Base-by-base conservation (phyloP, 2,888 invertebrate species). In the Tuberolachnus salignus region DNA sequence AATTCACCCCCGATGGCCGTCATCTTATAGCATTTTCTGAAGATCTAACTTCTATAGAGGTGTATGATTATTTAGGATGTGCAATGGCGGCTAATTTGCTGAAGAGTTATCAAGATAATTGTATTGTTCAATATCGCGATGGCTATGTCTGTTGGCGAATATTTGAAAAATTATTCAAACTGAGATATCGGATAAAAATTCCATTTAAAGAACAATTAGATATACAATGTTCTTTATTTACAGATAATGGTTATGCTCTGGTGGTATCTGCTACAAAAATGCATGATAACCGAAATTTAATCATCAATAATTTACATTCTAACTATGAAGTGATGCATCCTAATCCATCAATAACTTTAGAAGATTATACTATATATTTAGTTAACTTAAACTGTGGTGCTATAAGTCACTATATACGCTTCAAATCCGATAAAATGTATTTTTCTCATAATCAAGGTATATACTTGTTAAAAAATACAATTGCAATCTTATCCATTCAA, bases 401-500 rank as follows among this genome's bases (percentile, higher is more conserved):
- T 83, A 87, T 95, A 64, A 92, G 92, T 85, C 95, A 97, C 86
- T 91, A 91, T 23, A 88, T 92, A 82, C 89, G 91, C 82, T 95
- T 97, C 85, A 91, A 92, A 86, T 91, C 92, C 80, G 98, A 98
- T 85, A 95, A 95, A 87, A 96, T 98, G 83, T 94, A 93, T 85
- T 88, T 98, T 63, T 95, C 97, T 0, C 97, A 97, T 85, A 97
- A 97, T 87, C 97, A 97, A 87, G 97, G 97, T 26, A 89, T 98
- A 74, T 97, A n/a, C n/a, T n/a, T n/a, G n/a, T n/a, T n/a, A n/a
- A n/a, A n/a, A n/a, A n/a, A n/a, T n/a, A n/a, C n/a, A n/a, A n/a
- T n/a, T n/a, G n/a, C n/a, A n/a, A n/a, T n/a, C n/a, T n/a, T n/a
- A n/a, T n/a, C n/a, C n/a, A n/a, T n/a, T n/a, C n/a, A n/a, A n/a